A percentile compares a stretch with the other conserved stretches of the same genome.
phyloP scores from a whole-genome alignment of 2,113 vertebrate genomes.

The Callorhinus ursinus region DNA sequence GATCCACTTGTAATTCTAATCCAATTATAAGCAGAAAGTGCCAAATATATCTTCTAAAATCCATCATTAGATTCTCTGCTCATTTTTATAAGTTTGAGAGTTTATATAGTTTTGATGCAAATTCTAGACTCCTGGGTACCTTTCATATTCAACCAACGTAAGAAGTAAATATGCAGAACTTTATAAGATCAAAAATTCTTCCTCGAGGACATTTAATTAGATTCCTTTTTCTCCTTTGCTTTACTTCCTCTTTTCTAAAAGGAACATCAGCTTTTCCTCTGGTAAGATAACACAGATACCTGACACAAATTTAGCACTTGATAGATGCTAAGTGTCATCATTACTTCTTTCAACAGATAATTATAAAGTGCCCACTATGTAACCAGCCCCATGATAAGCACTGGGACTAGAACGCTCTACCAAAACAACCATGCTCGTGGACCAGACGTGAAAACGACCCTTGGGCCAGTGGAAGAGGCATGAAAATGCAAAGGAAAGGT shows the following conservation, averaged over 20 bases:
- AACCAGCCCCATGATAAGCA: neutral
- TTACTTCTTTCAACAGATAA: slow-evolving; percentile 19
- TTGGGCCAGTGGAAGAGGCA: neutral
- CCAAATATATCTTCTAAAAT: slow-evolving; percentile 70
- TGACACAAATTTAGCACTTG: neutral
- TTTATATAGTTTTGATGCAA: slow-evolving; percentile 71
- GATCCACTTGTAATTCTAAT: slow-evolving; percentile 66
- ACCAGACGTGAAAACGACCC: neutral
- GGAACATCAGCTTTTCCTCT: neutral
- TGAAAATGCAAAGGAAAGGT: neutral
- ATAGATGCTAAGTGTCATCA: neutral
- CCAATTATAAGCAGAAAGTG: slow-evolving; percentile 71
- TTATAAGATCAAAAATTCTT: slow-evolving; percentile 68
- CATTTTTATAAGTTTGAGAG: slow-evolving; percentile 75
- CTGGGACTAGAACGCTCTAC: neutral
- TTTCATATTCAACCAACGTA: slow-evolving; percentile 57
- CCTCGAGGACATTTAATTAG: slow-evolving; percentile 68
- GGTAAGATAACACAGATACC: neutral
- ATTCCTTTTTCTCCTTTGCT: neutral
- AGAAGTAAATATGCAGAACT: slow-evolving; percentile 72
- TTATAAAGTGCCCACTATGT: neutral
- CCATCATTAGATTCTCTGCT: slow-evolving; percentile 56
- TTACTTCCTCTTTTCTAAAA: slow-evolving; percentile 50
- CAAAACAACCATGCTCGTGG: neutral
- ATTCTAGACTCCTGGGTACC: slow-evolving; percentile 68